These are phyloP conservation scores for Agrenia bidenticulata DNA, from an alignment of 2,888 invertebrate genomes.

Conservation along the genomic window DNA sequence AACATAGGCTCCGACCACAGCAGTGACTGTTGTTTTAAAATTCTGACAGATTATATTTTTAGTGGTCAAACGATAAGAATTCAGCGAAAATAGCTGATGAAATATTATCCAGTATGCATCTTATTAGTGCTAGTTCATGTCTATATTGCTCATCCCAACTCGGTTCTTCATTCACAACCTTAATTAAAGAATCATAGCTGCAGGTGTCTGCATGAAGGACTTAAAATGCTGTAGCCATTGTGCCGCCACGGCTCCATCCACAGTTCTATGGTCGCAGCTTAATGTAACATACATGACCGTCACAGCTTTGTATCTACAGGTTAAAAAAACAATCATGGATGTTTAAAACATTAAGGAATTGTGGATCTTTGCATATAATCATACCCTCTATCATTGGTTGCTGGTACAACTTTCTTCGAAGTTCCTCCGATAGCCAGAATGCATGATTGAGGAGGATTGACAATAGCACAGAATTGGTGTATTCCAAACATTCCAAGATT, in stretches of 20 bases:
- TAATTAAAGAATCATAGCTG: conserved; percentile 83
- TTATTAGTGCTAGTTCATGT: conserved; percentile 10
- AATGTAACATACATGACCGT: conserved; percentile 86
- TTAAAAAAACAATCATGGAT: conserved; percentile 49
- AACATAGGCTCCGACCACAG: too few relatives aligned
- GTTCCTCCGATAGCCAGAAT: conserved; percentile 86
- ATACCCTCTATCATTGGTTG: conserved; percentile 74
- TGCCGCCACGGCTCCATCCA: conserved; percentile 97
- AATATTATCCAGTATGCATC: neutral
- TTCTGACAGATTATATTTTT: too few relatives aligned
- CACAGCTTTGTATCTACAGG: conserved; percentile 72
- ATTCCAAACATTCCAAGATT: conserved; percentile 95
- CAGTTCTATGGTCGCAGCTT: conserved; percentile 95
- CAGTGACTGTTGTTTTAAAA: too few relatives aligned
- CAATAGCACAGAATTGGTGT: conserved; percentile 85
- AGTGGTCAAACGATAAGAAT: too few relatives aligned
- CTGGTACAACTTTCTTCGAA: conserved; percentile 71
- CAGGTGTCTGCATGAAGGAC: conserved; percentile 85
- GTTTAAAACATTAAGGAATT: neutral
- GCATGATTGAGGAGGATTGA: conserved; percentile 93
- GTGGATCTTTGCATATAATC: too few relatives aligned
- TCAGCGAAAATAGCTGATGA: too few relatives aligned
- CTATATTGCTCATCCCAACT: neutral
- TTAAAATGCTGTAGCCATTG: conserved; percentile 91
- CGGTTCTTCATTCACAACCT: neutral